Evolutionary conservation across 2,113 vertebrate genomes (phyloP).

Genomic region (Otolemur garnettii): DNA sequence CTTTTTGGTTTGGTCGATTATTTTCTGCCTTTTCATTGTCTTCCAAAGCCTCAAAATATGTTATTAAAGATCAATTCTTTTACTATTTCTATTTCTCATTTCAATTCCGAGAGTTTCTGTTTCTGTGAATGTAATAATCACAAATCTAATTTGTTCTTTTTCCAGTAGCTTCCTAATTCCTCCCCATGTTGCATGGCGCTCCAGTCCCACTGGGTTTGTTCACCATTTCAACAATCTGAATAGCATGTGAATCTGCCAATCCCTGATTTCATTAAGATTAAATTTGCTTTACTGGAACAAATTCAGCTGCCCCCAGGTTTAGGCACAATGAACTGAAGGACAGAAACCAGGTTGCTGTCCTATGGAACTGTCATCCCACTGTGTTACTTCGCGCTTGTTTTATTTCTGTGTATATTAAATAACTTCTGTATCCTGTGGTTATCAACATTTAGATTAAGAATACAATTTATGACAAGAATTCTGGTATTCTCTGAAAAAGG

Average conservation of each 20-base stretch:
- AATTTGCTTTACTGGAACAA: constrained; percentile 40
- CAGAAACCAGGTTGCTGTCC: background rate
- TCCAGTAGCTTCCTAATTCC: constrained; percentile 52
- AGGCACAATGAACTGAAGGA: constrained; percentile 23
- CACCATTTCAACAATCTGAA: background rate
- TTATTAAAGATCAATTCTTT: constrained; percentile 51
- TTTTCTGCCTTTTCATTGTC: constrained; percentile 11
- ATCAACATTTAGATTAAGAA: background rate
- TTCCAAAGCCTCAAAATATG: constrained; percentile 10
- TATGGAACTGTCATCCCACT: background rate
- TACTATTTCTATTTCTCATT: constrained; percentile 15
- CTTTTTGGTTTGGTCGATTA: background rate
- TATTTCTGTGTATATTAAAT: background rate
- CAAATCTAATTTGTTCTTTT: constrained; percentile 47
- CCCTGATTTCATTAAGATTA: constrained; percentile 70
- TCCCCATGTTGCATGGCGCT: background rate
- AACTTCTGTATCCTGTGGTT: background rate
- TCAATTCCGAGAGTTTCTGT: constrained; percentile 36
- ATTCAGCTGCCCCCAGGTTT: background rate
- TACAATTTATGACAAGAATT: background rate
- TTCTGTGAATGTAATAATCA: constrained; percentile 45
- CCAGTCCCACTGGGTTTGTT: constrained; percentile 1
- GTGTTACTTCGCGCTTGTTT: background rate
- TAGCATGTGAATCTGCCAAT: background rate
- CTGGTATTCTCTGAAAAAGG: background rate